Evolutionary conservation across 1,140 invertebrate species (phyloP), one percentile per base, ranked within the genome.

Genomic region (Venustaconcha ellipsiformis): DNA sequence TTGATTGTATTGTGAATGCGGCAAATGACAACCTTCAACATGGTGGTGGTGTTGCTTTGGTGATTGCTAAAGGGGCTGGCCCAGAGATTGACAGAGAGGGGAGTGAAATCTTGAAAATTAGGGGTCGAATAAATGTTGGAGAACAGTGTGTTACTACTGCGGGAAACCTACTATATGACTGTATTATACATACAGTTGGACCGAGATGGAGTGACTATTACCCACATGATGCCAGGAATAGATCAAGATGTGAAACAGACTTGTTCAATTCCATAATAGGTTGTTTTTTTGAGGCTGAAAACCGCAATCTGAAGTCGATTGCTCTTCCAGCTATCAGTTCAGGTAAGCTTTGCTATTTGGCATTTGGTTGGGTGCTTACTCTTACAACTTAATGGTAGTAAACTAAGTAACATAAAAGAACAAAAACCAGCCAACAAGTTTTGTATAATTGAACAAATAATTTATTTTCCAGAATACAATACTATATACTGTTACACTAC

Each of bases 1-100:
- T 96, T 62, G 96, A 96, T 92, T 95, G 93, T 1, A 96, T 97
- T 86, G 96, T 97, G 0, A 97, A 97, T 92, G 96, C 96, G 67
- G 96, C 96, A 11, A 97, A 97, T 89, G 92, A 91, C 14, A 86
- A 87, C n/a, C 90, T 97, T n/a, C 86, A 92, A 37, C 95, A 94
- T 67, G 95, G 95, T 30, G 95, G 95, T 59, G 96, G 96, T 90
- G 76, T 97, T 55, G 95, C 97, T 90, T 95, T 95, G 74, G 94
- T 94, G 14, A 97, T 97, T 86, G 70, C 78, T 48, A 67, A 74
- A 15, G 79, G 76, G 14, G 82, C 79, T 64, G 81, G 83, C 12
- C 11, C 17, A 26, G 15, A 18, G 14, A 59, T 84, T 26, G 58
- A 66, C 13, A 66, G 72, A 55, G 82, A 84, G 37, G 72, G 82